phyloP scores from a whole-genome alignment of 2,888 invertebrate genomes.

The Pristionchus japonicus region DNA sequence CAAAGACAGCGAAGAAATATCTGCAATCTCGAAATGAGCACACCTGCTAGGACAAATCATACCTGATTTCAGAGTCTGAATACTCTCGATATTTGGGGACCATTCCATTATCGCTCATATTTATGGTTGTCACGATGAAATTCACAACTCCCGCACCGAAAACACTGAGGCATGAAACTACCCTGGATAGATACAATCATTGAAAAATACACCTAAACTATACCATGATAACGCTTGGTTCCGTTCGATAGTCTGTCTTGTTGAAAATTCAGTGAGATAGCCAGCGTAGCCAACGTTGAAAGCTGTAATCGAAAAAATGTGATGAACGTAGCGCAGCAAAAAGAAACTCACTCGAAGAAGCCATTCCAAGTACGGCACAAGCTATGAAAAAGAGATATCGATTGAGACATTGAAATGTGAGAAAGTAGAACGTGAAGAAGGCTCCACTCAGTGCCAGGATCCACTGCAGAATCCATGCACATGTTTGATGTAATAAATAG shows the following conservation, averaged over 20 bases:
- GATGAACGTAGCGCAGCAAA: background rate
- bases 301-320: background rate
- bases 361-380: slow-evolving; percentile 29
- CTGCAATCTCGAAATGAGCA: background rate
- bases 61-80: slow-evolving; percentile 35
- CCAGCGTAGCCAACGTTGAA: slow-evolving; percentile 35
- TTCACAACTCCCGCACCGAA: background rate
- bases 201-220: background rate
- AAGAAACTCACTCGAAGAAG: slow-evolving; percentile 12
- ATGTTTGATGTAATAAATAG: background rate
- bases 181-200: background rate
- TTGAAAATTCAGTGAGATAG: slow-evolving; percentile 42
- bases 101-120: background rate
- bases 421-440: slow-evolving; percentile 4
- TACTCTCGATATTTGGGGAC: slow-evolving; percentile 37
- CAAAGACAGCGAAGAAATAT: slow-evolving; percentile 22
- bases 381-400: slow-evolving; percentile 40
- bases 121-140: background rate
- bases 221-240: slow-evolving; percentile 43
- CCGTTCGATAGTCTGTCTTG: slow-evolving; percentile 12
- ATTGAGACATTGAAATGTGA: slow-evolving; percentile 26
- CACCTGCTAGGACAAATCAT: background rate
- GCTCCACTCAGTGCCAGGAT: background rate
- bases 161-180: background rate
- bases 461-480: background rate